Conservation (phyloP, 2,797 vertebrate genomes). For the Eleutherodactylus coqui region DNA sequence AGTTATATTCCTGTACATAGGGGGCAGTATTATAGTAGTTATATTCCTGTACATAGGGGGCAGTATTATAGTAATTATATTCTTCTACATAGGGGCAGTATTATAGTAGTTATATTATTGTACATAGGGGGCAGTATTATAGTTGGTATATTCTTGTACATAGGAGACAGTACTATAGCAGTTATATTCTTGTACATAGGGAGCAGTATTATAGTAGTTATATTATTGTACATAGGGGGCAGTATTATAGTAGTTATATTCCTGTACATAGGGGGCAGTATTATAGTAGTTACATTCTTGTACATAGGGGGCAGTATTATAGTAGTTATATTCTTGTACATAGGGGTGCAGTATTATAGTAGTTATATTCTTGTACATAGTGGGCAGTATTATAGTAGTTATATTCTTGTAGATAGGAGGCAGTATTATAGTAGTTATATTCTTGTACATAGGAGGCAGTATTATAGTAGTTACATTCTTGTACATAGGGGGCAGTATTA, state of each 20-base stretch:
- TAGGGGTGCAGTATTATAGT: neutral
- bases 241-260: neutral
- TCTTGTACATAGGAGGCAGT: neutral
- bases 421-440: constrained; percentile 3
- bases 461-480: constrained; percentile 4
- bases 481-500: neutral
- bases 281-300: neutral
- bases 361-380: neutral
- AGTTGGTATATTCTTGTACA: too few species aligned
- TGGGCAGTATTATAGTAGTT: neutral
- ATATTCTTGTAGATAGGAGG: neutral
- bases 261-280: neutral
- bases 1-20: neutral
- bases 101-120: neutral
- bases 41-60: neutral
- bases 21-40: neutral
- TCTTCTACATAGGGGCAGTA: neutral
- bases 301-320: neutral
- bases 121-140: too few species aligned
- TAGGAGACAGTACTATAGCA: too few species aligned
- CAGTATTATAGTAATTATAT: neutral
- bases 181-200: too few species aligned
- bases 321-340: neutral
- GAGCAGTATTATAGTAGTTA: too few species aligned
- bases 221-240: too few species aligned